Conservation (phyloP, 2,888 invertebrate genomes). For the Hirtodrosophila cameraria region DNA sequence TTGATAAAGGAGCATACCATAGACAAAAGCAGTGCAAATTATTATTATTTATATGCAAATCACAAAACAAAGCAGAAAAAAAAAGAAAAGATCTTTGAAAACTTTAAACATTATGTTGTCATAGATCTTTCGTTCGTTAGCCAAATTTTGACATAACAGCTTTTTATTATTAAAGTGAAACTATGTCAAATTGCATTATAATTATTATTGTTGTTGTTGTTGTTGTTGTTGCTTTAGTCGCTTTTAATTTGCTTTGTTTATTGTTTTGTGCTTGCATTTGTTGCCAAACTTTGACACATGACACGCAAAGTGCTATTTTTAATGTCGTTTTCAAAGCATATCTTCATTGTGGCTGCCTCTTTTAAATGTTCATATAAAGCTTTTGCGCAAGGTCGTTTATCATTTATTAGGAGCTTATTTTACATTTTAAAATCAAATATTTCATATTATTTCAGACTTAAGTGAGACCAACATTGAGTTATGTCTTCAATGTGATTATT, state of each 20-base stretch:
- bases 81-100: slow-evolving; percentile 29
- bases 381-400: slow-evolving; percentile 49
- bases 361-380: neutral
- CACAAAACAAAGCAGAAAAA: too few relatives aligned
- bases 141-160: slow-evolving; percentile 48
- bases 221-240: too few relatives aligned
- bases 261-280: slow-evolving; percentile 4
- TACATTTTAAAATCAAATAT: slow-evolving; percentile 30
- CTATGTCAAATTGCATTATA: slow-evolving; percentile 71
- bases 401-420: slow-evolving; percentile 13
- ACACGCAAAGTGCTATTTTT: slow-evolving; percentile 46
- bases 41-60: slow-evolving; percentile 27
- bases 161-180: slow-evolving; percentile 49
- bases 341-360: neutral
- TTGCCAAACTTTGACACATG: slow-evolving; percentile 55
- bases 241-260: neutral
- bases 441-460: too few relatives aligned
- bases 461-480: too few relatives aligned
- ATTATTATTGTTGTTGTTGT: slow-evolving; percentile 26
- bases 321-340: slow-evolving; percentile 20
- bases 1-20: neutral
- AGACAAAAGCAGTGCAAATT: slow-evolving; percentile 22
- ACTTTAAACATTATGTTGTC: slow-evolving; percentile 41
- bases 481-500: too few relatives aligned
- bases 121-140: slow-evolving; percentile 31